Evolutionary conservation across 2,888 invertebrate species (phyloP), one percentile per base, ranked within the genome.

Genomic region (Eulithis testata): DNA sequence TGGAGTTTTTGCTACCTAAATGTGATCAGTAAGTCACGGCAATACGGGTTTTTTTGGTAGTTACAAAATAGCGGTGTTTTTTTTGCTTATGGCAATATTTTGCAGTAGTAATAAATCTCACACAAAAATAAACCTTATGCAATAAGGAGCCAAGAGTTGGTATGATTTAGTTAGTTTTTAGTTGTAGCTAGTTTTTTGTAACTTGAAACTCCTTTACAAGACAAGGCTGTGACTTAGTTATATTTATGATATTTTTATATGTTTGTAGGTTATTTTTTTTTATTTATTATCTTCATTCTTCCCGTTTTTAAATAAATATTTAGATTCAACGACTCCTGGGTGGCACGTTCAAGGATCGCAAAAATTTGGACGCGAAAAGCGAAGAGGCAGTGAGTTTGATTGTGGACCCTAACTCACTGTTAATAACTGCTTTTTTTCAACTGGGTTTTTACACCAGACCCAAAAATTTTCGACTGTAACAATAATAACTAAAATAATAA

Each of bases 251-350:
- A 11, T 63, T 47, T 6, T 11, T n/a, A 11, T 14, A 21, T 9
- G 21, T 49, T 49, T 7, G 9, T 21, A 21, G 12, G 21, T 49
- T 21, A 49, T 49, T 47, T 21, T 49, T 11, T 49, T 9, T 57
- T 51, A 57, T 43, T 63, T 64, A 65, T 75, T 59, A 63, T 51
- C 73, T 61, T 73, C 77, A 76, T 83, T 82, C 79, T 81, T 76
- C 75, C 71, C 75, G 79, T 83, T 81, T 76, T 83, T 80, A 80
- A 72, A 78, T 81, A 73, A 78, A 68, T 85, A 87, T 85, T 76
- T 94, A 95, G 96, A 96, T 96, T 86, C 95, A 95, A 83, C 95
- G 94, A 80, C 94, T 97, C 87, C 95, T 97, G 89, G 96, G 96
- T 76, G 96, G 96, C 80, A 93, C 94, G 51, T 85, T 95, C 81